Evolutionary conservation across 2,797 vertebrate genomes (phyloP).

Genomic region (Myotis findleyi): DNA sequence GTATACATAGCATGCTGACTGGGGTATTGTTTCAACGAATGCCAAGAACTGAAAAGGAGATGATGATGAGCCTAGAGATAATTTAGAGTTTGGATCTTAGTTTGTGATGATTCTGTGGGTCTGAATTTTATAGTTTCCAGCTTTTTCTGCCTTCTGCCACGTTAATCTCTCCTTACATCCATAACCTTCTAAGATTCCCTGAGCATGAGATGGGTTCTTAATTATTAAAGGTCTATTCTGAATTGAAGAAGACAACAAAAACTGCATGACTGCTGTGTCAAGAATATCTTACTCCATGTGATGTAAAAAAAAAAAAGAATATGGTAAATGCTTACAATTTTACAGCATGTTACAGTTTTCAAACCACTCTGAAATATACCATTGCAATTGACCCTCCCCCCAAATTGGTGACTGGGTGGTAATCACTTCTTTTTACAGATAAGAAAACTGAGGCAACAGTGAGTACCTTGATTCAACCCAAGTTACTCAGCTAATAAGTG

Average conservation of each 20-base stretch:
- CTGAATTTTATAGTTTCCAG: background rate
- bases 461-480: conserved; percentile 14
- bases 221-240: background rate
- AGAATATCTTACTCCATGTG: background rate
- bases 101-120: background rate
- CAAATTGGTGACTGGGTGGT: background rate
- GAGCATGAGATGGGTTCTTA: background rate
- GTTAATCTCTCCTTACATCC: background rate
- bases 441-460: conserved; percentile 34
- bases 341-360: background rate
- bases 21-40: background rate
- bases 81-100: background rate
- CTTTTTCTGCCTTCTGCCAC: background rate
- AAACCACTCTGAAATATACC: conserved; percentile 4
- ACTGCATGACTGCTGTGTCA: background rate
- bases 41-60: background rate
- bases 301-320: background rate
- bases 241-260: conserved; percentile 20
- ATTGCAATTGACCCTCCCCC: background rate
- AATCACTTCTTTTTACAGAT: background rate
- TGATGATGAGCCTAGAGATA: background rate
- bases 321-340: background rate
- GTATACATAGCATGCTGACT: background rate
- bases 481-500: background rate
- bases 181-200: background rate